Base-by-base conservation (phyloP, 2,113 vertebrate species). In the Zapus hudsonius region DNA sequence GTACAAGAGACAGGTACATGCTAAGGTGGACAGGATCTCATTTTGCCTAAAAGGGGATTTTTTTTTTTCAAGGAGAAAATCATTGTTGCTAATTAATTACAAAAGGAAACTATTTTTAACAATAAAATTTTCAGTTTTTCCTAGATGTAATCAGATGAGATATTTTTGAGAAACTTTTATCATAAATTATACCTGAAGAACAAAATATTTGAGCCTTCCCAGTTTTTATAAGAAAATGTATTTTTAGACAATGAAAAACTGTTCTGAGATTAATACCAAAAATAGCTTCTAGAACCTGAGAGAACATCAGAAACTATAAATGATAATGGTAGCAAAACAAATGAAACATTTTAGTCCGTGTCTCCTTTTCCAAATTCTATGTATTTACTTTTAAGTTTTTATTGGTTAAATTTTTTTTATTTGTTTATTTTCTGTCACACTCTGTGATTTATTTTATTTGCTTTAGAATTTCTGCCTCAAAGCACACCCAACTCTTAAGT, bases 401-500 rank as follows among this genome's bases (percentile, higher is more conserved):
- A 76, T n/a, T 72, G 42, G 23, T 70, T 33, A 83, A 78, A 84
- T 79, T 94, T 87, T 25, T 57, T 72, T 72, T 84, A 3, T 66
- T 8, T 17, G 59, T 23, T 67, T 89, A n/a, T 70, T 84, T 94
- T 76, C 40, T 27, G 27, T 87, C 13, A 84, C 7, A n/a, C 11
- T 95, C 79, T 84, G 29, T 88, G 13, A 76, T 84, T 89, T 0
- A 0, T 91, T 86, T 86, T 81, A 89, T 89, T 91, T 94, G 40
- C 7, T 73, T 89, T 91, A 80, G 7, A 57, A 69, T 76, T 85
- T 90, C 59, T 85, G 27, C 12, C 84, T 94, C 78, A 84, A 93
- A 94, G 47, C 13, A 31, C 10, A 16, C 25, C 12, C n/a, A 75
- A 59, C 20, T 88, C n/a, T 20, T 66, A 31, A 55, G 12, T 90